Evolutionary conservation across 2,888 invertebrate genomes (phyloP), one percentile per base, ranked within the genome.

Genomic region (Mythimna pallens): DNA sequence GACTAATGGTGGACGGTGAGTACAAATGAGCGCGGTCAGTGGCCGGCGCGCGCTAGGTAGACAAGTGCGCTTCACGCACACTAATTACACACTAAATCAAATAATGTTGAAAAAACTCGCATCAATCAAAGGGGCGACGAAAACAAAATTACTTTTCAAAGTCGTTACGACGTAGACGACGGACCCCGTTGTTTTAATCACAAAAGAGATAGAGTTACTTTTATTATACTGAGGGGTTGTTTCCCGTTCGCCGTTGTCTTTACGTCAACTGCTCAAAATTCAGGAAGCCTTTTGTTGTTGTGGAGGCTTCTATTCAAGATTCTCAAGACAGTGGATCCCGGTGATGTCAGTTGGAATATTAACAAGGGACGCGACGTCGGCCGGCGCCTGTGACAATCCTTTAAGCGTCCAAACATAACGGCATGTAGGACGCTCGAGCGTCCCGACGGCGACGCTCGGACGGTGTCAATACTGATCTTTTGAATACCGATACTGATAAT

Each of bases 301-400:
- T 88, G 84, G 87, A 87, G 89, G 89, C 89, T 90, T 91, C 92
- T 93, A 91, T 93, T 94, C 93, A 92, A 92, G 91, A 93, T 93
- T 92, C 92, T 87, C 90, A 89, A 93, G 92, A 92, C 92, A 92
- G 90, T 89, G 87, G 90, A 89, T 92, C 88, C 90, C 88, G 78
- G 92, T 91, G 92, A 90, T 90, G 92, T 92, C 93, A 93, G 89
- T 89, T 89, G 88, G 93, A 94, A 93, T 94, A 94, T 93, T 93
- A 93, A 94, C 93, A 91, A 94, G 94, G 92, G 92, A 89, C 91
- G 88, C 88, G 87, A 85, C 89, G 89, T 86, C 87, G 88, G 86
- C 86, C 87, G 85, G 79, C 81, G 86, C 85, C 87, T 86, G 76
- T 87, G 89, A 89, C 92, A 90, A 93, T 92, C 92, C 91, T 90